Evolutionary conservation across 2,797 vertebrate species (phyloP), one percentile per base, ranked within the genome.

Genomic region (Babyrousa celebensis): DNA sequence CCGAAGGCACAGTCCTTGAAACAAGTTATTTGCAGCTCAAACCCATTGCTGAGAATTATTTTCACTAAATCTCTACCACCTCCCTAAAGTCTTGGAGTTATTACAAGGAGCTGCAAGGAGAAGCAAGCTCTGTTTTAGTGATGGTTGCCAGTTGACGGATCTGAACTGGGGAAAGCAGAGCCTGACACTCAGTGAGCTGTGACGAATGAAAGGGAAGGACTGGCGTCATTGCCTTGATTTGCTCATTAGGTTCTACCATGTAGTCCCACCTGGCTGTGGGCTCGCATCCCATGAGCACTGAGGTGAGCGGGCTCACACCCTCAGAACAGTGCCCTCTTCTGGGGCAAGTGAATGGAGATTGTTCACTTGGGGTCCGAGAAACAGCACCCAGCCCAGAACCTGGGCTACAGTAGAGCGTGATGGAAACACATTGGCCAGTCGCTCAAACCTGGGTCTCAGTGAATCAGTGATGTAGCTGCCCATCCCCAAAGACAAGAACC

Each of bases 401-500:
- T 43, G 36, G n/a, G 36, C 36, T 12, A 1, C 1, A 27, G 67
- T 36, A 8, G 20, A 67, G 20, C 40, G 12, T 86, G 58, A n/a
- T 12, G 14, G 16, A 67, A 94, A 36, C 3, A 2, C 25, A 14
- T 0, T 3, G 16, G 27, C 60, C 20, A n/a, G 25, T 23, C 63
- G 14, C 17, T 21, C 23, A 27, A 94, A n/a, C 56, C 29, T 77
- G 1, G 1, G 25, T 77, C 21, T 71, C 71, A n/a, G 32, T 9
- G 18, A 91, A 72, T 54, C 6, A 36, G 54, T 48, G 43, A 48
- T 48, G 43, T 96, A 96, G 97, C 97, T 97, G 94, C 94, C 98
- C 97, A 95, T 96, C 94, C 94, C 52, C 92, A 97, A 97, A 97
- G 96, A 96, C 98, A 97, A 97, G 91, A 97, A 93, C 93, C 95